Evolutionary conservation across 2,113 vertebrate species (phyloP), one percentile per base, ranked within the genome.

Genomic region (Pristiophorus japonicus): DNA sequence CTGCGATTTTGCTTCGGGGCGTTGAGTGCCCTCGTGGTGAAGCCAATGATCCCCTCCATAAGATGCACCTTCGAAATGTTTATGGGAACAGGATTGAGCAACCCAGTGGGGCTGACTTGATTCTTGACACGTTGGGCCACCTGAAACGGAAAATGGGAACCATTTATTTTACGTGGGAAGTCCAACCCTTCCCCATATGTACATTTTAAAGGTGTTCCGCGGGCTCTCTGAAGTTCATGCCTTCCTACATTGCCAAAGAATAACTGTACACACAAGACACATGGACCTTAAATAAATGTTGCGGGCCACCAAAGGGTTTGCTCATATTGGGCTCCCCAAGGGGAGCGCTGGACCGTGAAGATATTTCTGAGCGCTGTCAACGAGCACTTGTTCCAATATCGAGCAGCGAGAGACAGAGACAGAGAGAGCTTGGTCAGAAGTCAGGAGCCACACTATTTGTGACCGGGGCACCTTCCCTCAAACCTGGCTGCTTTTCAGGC

Each of bases 401-500:
- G 55, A 88, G 87, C 51, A 63, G 6, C 38, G 59, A n/a, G n/a
- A n/a, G n/a, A n/a, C n/a, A n/a, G n/a, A n/a, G n/a, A n/a, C n/a
- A n/a, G n/a, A n/a, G 88, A 63, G 88, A 63, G 59, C 55, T 38
- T 92, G 6, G 88, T 63, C 34, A 63, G 88, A 63, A 63, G 59
- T n/a, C 88, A 34, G 30, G 51, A 59, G 87, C 4, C 3, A 30
- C 87, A 90, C 27, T 5, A 0, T 5, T 55, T 34, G 30, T 59
- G 87, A 34, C 51, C 16, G 18, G 91, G 91, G 55, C 20, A 94
- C n/a, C 63, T 67, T 67, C 38, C 47, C 18, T 96, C 96, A 97
- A 97, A 99, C 97, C 97, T 98, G 98, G 96, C 98, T 98, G 96
- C 97, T 99, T 96, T 98, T 98, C 96, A 98, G 97, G n/a, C 98